Evolutionary conservation across 2,113 vertebrate genomes (phyloP).

Genomic region (Catharus fuscescens): DNA sequence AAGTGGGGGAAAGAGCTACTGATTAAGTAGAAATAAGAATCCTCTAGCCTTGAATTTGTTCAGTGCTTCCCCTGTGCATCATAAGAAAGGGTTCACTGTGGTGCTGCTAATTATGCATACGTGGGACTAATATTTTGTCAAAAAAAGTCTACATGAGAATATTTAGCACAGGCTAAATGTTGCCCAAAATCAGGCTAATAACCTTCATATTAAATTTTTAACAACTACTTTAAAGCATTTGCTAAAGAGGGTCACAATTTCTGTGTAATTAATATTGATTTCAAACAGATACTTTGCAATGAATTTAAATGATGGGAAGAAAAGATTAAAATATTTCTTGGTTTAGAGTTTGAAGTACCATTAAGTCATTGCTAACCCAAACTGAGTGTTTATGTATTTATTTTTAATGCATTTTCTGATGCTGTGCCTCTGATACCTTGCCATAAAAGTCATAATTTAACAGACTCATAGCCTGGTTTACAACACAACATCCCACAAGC

Average conservation of each 20-base stretch:
- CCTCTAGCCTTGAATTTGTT: constrained; percentile 4
- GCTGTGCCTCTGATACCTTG: background rate
- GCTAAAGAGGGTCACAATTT: constrained; percentile 43
- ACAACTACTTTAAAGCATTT: constrained; percentile 60
- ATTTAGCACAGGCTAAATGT: constrained; percentile 25
- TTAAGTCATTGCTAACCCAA: background rate
- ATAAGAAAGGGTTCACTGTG: constrained; percentile 7
- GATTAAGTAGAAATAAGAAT: background rate
- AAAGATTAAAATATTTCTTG: background rate
- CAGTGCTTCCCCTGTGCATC: constrained; percentile 19
- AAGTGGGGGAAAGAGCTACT: background rate
- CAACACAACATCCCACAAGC: background rate
- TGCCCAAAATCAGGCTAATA: constrained; percentile 57
- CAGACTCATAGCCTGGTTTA: background rate
- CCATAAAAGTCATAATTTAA: background rate
- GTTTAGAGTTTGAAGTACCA: background rate
- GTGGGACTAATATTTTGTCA: constrained; percentile 50
- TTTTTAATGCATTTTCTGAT: background rate
- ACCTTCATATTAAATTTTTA: constrained; percentile 64
- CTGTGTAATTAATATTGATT: constrained; percentile 59
- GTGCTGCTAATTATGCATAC: constrained; percentile 52
- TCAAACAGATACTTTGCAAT: constrained; percentile 21
- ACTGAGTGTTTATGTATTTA: background rate
- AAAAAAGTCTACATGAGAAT: constrained; percentile 40
- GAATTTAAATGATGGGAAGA: constrained; percentile 23